These are phyloP conservation scores for Papilio elwesi DNA, from an alignment of 2,888 invertebrate genomes.

Conservation along the genomic window DNA sequence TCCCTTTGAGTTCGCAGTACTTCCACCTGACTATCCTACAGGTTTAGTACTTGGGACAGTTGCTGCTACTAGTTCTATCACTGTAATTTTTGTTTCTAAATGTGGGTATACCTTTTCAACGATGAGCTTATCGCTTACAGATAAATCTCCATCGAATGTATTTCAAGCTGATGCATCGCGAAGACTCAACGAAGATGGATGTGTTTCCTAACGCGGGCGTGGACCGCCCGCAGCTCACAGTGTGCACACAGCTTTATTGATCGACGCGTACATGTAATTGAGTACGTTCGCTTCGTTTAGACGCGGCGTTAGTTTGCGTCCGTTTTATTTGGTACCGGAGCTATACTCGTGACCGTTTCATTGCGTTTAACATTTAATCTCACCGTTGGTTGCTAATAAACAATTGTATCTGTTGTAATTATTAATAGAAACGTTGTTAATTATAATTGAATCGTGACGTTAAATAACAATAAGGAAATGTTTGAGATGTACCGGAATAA, in stretches of 20 bases:
- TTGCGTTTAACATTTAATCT: slow-evolving; percentile 24
- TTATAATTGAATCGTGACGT: slow-evolving; percentile 20
- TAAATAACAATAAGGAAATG: slow-evolving; percentile 11
- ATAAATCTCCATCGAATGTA: not conserved
- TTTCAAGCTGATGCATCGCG: not conserved
- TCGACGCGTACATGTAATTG: slow-evolving; percentile 44
- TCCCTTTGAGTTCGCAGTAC: no score
- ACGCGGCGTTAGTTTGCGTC: slow-evolving; percentile 29
- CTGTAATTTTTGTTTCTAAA: no score
- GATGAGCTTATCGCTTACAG: not conserved
- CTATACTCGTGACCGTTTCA: slow-evolving; percentile 30
- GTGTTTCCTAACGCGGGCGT: slow-evolving; percentile 43
- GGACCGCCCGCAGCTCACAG: slow-evolving; percentile 43
- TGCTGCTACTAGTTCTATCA: no score
- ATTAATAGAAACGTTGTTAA: slow-evolving; percentile 26
- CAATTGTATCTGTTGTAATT: slow-evolving; percentile 17
- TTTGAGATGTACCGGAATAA: not conserved
- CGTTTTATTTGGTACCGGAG: slow-evolving; percentile 18
- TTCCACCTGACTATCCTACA: no score
- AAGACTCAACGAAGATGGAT: slow-evolving; percentile 41
- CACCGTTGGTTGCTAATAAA: slow-evolving; percentile 24
- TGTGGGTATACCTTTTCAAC: no score
- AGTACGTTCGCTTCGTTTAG: slow-evolving; percentile 41
- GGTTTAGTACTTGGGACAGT: no score
- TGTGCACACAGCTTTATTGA: slow-evolving; percentile 45